A percentile compares a stretch with the other conserved stretches of the same genome.
Conservation (phyloP, 1,140 invertebrate species). For the Mactra quadrangularis region DNA sequence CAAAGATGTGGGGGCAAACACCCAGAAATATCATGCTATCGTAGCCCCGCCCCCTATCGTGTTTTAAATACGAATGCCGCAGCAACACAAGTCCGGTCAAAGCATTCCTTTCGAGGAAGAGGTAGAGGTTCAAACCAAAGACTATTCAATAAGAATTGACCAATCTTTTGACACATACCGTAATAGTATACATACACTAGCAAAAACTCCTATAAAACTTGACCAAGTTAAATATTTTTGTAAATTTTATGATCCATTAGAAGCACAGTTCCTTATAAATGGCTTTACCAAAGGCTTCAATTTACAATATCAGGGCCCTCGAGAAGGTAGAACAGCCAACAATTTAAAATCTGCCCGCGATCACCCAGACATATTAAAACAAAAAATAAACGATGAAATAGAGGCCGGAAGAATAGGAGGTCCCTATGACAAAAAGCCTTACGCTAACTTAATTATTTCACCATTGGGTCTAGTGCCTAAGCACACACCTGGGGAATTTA, state of each 20-base stretch:
- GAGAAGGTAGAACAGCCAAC: neutral
- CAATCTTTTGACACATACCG: neutral
- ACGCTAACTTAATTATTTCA: neutral
- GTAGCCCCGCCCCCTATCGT: neutral
- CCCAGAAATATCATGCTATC: neutral
- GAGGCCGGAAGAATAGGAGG: slow-evolving; percentile 13
- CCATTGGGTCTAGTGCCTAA: slow-evolving; percentile 49
- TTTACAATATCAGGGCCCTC: slow-evolving; percentile 4
- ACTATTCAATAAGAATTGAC: neutral
- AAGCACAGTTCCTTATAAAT: neutral
- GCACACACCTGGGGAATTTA: slow-evolving; percentile 24
- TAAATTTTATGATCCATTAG: neutral
- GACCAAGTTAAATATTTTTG: neutral
- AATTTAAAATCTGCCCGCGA: slow-evolving; percentile 26
- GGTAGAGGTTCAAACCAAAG: too few relatives aligned
- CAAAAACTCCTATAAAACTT: neutral
- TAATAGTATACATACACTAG: neutral
- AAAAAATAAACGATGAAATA: slow-evolving; percentile 45
- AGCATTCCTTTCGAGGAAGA: neutral
- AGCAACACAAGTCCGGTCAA: neutral
- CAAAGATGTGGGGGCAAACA: neutral
- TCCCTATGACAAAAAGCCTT: slow-evolving; percentile 1
- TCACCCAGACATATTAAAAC: neutral
- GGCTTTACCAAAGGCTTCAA: slow-evolving; percentile 47
- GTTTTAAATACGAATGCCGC: neutral